Conservation (phyloP, 2,888 invertebrate genomes). For the Volucella inflata region DNA sequence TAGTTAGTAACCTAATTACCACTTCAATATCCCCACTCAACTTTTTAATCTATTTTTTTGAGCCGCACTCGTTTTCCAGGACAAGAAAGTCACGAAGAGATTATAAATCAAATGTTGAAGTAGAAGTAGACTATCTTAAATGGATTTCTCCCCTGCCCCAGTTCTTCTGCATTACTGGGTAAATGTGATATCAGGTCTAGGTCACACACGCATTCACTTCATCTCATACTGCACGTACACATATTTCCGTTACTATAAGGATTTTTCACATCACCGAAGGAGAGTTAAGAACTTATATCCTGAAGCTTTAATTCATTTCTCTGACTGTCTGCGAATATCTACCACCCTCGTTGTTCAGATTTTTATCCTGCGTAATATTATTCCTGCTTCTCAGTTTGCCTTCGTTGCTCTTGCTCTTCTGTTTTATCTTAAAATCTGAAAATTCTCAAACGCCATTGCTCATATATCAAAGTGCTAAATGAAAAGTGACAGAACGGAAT, state of each 20-base stretch:
- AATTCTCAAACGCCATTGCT: constrained; percentile 73
- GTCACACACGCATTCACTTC: constrained; percentile 58
- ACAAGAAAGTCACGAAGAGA: constrained; percentile 63
- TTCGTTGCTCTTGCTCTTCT: constrained; percentile 2
- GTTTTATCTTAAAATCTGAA: constrained; percentile 65
- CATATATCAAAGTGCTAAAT: constrained; percentile 81
- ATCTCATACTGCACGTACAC: constrained; percentile 40
- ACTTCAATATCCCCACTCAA: background rate
- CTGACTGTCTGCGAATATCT: background rate
- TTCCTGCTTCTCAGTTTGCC: constrained; percentile 52
- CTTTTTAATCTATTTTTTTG: constrained; percentile 51
- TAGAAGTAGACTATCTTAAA: constrained; percentile 35
- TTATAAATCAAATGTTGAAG: constrained; percentile 60
- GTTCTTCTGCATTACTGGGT: constrained; percentile 1
- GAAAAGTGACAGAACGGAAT: constrained; percentile 81
- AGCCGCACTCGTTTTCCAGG: constrained; percentile 4
- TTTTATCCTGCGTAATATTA: constrained; percentile 56
- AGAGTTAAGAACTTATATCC: constrained; percentile 37
- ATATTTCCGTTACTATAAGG: constrained; percentile 25
- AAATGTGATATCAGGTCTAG: constrained; percentile 61
- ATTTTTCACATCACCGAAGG: constrained; percentile 20
- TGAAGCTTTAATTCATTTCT: constrained; percentile 54
- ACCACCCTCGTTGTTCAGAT: constrained; percentile 31
- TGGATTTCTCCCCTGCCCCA: constrained; percentile 14
- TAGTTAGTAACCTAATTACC: too few relatives aligned